phyloP scores from a whole-genome alignment of 1,140 invertebrate genomes.

The Phthorimaea operculella region DNA sequence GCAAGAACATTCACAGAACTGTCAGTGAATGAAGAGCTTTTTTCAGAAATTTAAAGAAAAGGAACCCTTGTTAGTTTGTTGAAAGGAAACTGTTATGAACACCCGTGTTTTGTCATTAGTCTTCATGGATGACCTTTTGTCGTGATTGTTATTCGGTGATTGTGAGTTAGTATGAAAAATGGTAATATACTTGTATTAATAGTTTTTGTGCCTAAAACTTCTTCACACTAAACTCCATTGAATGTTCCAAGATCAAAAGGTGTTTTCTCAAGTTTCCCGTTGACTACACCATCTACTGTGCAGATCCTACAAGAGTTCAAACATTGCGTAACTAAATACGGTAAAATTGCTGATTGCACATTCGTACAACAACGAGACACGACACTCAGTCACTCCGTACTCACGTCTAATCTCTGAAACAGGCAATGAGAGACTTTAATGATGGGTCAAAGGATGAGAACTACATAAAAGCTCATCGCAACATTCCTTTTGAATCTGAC shows the following conservation, averaged over 20 bases:
- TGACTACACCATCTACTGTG: background rate
- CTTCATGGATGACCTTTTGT: slow-evolving; percentile 12
- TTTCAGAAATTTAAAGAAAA: too few relatives aligned
- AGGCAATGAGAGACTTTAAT: slow-evolving; percentile 51
- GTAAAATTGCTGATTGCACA: background rate
- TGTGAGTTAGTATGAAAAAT: slow-evolving; percentile 24
- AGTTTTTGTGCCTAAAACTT: background rate
- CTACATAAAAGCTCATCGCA: too few relatives aligned
- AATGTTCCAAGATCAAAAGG: too few relatives aligned
- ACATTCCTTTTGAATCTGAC: too few relatives aligned
- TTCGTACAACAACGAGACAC: slow-evolving; percentile 34
- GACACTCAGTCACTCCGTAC: slow-evolving; percentile 58
- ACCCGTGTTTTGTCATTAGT: slow-evolving; percentile 33
- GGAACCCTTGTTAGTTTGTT: slow-evolving; percentile 7
- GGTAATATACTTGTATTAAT: slow-evolving; percentile 13
- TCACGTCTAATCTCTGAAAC: slow-evolving; percentile 67
- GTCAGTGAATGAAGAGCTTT: too few relatives aligned
- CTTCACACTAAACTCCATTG: too few relatives aligned
- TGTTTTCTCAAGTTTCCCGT: background rate
- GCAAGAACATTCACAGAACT: too few relatives aligned
- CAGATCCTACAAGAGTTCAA: background rate
- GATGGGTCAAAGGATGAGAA: slow-evolving; percentile 22
- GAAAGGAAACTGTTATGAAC: slow-evolving; percentile 57
- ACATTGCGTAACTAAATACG: background rate
- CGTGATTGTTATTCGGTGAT: slow-evolving; percentile 31